Base-by-base conservation (phyloP, 2,113 vertebrate species). In the Clarias gariepinus region DNA sequence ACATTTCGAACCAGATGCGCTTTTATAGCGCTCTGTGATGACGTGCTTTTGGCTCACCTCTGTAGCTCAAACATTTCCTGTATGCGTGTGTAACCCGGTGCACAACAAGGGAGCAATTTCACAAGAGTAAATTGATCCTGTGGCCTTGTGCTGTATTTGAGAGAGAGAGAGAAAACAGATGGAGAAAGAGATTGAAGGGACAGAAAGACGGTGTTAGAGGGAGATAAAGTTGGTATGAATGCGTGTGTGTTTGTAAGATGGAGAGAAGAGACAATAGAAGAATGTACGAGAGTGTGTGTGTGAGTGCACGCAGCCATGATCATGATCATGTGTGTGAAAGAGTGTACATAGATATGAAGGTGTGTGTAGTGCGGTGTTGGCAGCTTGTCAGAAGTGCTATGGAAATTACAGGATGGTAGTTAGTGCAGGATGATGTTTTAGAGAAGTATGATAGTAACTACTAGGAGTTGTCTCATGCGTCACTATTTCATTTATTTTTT, bases 371-470 rank as follows among this genome's bases (percentile, higher is more conserved):
- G 87, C 90, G 71, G n/a, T 77, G 63, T 80, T 88, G 87, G 84
- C 61, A 63, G 61, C 23, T 12, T 66, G 64, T 66, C 64, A 16
- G n/a, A 66, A 4, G 66, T 33, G 13, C 15, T 7, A 30, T 69
- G 23, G 47, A 53, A 53, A 74, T 74, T 21, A 23, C 33, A 41
- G 9, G 36, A 6, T 66, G n/a, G n/a, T n/a, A 64, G 63, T 64
- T 64, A 84, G 90, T 89, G 88, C 90, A 89, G 89, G 83, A 89
- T 80, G 47, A 36, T 28, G 83, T 18, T 87, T 87, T 86, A 91
- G 88, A 81, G 85, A 23, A 71, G 78, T 13, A 13, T 47, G 12
- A 84, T 41, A 63, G 33, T 61, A 9, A 87, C 30, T n/a, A 28
- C 61, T 25, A 63, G 2, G 61, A 25, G 61, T 23, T 25, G n/a